These are phyloP conservation scores for Mormyrops attenuatus DNA, from an alignment of 2,797 vertebrate species.

Conservation along the genomic window DNA sequence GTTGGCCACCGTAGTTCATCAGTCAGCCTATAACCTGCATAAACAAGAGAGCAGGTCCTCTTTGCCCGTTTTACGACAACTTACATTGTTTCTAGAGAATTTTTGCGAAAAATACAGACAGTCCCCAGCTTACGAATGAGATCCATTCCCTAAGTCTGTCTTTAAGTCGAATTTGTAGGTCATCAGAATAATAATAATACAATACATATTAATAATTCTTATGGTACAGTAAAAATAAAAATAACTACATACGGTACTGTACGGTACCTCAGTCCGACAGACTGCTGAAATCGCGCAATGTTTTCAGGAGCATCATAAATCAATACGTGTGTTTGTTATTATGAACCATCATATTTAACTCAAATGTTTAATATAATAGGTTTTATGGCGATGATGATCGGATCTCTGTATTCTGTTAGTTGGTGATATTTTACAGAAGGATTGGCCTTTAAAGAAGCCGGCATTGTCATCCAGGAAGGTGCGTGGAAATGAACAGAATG, in stretches of 20 bases:
- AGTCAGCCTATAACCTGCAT: background rate
- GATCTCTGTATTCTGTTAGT: conserved; percentile 6
- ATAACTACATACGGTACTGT: background rate
- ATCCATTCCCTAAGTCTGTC: background rate
- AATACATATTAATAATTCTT: background rate
- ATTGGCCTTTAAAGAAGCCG: conserved; percentile 14
- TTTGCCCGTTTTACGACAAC: background rate
- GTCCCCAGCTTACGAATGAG: background rate
- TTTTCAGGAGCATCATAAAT: background rate
- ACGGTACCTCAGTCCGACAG: background rate
- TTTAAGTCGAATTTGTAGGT: background rate
- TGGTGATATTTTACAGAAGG: background rate
- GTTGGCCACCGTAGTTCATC: background rate
- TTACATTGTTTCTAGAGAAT: background rate
- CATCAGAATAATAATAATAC: background rate
- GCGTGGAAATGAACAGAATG: background rate
- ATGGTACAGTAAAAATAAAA: background rate
- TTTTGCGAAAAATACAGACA: background rate
- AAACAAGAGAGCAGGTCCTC: background rate
- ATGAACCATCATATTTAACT: background rate
- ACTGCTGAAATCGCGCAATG: background rate
- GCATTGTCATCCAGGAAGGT: background rate
- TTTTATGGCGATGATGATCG: background rate
- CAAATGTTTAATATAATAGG: background rate
- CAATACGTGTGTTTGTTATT: background rate